Evolutionary conservation across 2,113 vertebrate genomes (phyloP).

Genomic region (Prietella phreatophila): DNA sequence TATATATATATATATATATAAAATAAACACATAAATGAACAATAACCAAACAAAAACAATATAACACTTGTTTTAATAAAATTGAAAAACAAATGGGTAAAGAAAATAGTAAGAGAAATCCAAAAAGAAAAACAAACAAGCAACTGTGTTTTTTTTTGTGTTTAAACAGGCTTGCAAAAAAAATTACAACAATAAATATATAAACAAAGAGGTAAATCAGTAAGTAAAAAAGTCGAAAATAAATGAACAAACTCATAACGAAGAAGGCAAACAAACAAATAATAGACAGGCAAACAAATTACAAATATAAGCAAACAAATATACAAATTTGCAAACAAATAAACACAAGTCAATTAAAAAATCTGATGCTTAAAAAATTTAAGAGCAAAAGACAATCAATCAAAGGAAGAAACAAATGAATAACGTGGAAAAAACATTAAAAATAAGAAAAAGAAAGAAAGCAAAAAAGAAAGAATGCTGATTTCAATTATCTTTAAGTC

Average conservation of each 20-base stretch:
- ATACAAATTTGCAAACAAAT: neutral
- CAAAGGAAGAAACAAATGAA: neutral
- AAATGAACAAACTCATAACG: neutral
- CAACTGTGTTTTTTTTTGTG: too few species aligned
- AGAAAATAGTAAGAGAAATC: neutral
- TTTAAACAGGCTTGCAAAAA: neutral
- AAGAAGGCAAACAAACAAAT: neutral
- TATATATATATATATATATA: too few species aligned
- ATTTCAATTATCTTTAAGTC: neutral
- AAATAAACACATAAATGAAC: too few species aligned
- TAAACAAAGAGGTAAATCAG: neutral
- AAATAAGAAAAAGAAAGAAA: neutral
- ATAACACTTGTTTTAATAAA: neutral
- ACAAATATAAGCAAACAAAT: neutral
- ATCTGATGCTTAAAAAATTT: neutral
- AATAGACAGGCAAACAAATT: neutral
- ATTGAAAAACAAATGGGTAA: too few species aligned
- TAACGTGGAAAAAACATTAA: neutral
- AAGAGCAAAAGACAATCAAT: neutral
- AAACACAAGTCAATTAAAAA: neutral
- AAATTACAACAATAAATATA: too few species aligned
- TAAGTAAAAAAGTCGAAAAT: neutral
- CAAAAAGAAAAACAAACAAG: too few species aligned
- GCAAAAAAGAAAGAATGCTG: neutral
- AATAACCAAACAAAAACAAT: neutral